Base-by-base conservation (phyloP, 2,113 vertebrate species). In the Ptyas mucosa region DNA sequence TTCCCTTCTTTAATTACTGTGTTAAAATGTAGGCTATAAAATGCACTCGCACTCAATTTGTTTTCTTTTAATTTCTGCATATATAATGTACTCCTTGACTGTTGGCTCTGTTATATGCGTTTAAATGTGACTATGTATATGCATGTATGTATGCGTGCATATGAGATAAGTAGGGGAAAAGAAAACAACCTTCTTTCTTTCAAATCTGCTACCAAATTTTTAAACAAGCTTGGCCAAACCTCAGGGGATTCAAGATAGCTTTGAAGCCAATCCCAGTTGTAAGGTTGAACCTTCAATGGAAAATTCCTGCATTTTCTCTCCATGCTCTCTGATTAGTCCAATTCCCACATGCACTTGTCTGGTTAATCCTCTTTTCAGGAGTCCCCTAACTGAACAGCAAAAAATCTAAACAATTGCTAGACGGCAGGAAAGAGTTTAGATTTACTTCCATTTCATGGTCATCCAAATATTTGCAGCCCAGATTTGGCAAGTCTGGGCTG, bases 1-100 rank as follows among this genome's bases (percentile, higher is more conserved):
- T 94, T 97, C 95, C 92, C 89, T 93, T 97, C 97, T 97, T 97
- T 98, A 98, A 98, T 98, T 98, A 97, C 97, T 93, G 96, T 97
- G 97, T 97, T 86, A 95, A 97, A 97, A 97, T 97, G 94, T 94
- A 94, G 95, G 95, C 97, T 97, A 96, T 94, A 96, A 97, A 97
- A 97, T 96, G 96, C 95, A 97, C 93, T 96, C 95, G 96, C 93
- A 95, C 97, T 97, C 94, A 93, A 94, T 97, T 95, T 96, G 90
- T 95, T 95, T 89, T 93, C 81, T 92, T 93, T 90, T 90, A 87
- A 75, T 91, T 95, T 87, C 94, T 95, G 94, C 89, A 94, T 95
- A 95, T 95, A 96, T 97, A 95, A 95, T 43, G 96, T 89, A 39
- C 53, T 85, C 95, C 69, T 96, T 69, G 90, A 39, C 93, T 93